These are phyloP conservation scores for Pogonus chalceus DNA, from an alignment of 1,140 invertebrate genomes.

Conservation along the genomic window DNA sequence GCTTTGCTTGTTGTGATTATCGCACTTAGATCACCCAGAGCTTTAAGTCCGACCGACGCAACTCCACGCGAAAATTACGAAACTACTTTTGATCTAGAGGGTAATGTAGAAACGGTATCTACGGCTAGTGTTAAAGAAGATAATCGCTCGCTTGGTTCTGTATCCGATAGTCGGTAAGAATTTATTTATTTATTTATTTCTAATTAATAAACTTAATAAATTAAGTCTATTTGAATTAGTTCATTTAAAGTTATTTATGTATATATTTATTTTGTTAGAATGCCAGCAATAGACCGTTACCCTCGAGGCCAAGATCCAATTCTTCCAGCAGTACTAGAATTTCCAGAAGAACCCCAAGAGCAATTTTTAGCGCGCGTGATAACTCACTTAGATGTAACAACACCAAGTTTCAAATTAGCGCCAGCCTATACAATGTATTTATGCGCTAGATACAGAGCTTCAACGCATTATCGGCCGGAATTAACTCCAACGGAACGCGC, in stretches of 20 bases:
- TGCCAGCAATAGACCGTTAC: slow-evolving; percentile 25
- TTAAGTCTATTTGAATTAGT: neutral
- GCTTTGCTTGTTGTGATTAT: slow-evolving; percentile 19
- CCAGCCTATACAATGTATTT: slow-evolving; percentile 93
- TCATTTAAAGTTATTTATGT: neutral
- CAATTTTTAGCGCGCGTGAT: slow-evolving; percentile 80
- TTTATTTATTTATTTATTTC: slow-evolving; percentile 7
- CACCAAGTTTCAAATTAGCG: slow-evolving; percentile 76
- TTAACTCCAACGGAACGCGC: slow-evolving; percentile 83
- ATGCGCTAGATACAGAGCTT: slow-evolving; percentile 82
- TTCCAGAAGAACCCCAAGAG: slow-evolving; percentile 88
- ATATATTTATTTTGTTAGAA: neutral
- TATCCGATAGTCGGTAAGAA: slow-evolving; percentile 30
- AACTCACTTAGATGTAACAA: slow-evolving; percentile 74
- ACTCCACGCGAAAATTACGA: slow-evolving; percentile 58
- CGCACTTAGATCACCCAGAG: slow-evolving; percentile 26
- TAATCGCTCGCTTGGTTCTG: slow-evolving; percentile 30
- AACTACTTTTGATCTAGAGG: slow-evolving; percentile 72
- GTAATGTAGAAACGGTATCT: slow-evolving; percentile 66
- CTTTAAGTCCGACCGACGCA: slow-evolving; percentile 30
- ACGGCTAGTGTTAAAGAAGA: slow-evolving; percentile 33
- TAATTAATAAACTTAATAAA: neutral
- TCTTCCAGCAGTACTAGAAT: slow-evolving; percentile 87
- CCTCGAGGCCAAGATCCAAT: slow-evolving; percentile 75
- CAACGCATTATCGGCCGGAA: slow-evolving; percentile 86